These are phyloP conservation scores for Mimachlamys varia DNA, from an alignment of 2,888 invertebrate species.

Conservation along the genomic window DNA sequence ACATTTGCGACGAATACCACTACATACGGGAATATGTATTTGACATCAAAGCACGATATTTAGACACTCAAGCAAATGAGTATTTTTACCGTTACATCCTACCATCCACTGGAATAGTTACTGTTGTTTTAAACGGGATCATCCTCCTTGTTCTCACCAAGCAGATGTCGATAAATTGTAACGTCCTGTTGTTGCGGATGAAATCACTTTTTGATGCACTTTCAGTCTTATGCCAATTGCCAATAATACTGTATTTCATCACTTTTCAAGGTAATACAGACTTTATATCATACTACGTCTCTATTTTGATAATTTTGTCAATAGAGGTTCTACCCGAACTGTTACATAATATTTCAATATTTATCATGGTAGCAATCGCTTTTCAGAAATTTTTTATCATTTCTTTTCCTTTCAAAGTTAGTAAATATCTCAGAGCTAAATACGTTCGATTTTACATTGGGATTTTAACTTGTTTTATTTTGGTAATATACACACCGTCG, in stretches of 20 bases:
- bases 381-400: neutral
- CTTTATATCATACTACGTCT: neutral
- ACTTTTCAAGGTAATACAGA: neutral
- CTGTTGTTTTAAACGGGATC: neutral
- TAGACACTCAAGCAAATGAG: neutral
- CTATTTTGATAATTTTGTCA: neutral
- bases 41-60: neutral
- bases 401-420: neutral
- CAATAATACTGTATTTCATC: neutral
- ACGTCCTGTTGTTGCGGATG: neutral
- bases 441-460: neutral
- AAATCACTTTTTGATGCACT: neutral
- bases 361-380: neutral
- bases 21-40: neutral
- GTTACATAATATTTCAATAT: neutral
- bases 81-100: neutral
- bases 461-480: neutral
- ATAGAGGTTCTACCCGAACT: neutral
- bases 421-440: neutral
- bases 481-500: neutral
- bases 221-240: neutral
- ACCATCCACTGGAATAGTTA: neutral
- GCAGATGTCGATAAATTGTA: neutral
- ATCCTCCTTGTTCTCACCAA: neutral
- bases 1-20: neutral